A percentile compares a stretch with the other conserved stretches of the same genome.
Conservation (phyloP, 2,113 vertebrate genomes). For the Collichthys lucidus region DNA sequence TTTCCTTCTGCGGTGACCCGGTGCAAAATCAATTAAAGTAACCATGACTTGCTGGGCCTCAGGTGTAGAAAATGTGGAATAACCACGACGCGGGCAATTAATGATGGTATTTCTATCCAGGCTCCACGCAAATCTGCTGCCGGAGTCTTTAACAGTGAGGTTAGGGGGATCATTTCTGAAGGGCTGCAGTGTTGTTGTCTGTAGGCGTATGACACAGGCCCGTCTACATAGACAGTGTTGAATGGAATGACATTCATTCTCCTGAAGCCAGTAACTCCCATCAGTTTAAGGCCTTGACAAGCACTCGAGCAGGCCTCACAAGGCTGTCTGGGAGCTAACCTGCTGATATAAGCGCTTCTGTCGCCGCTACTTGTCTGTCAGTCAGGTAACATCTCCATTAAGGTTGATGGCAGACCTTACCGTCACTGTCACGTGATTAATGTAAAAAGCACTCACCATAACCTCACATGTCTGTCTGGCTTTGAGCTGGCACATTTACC, state of each 20-base stretch:
- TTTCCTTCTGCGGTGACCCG: constrained; percentile 33
- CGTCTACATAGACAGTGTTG: background rate
- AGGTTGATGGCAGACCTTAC: constrained; percentile 48
- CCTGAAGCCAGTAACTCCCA: constrained; percentile 21
- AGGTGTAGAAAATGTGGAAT: constrained; percentile 42
- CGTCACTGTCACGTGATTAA: constrained; percentile 51
- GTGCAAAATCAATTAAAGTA: constrained; percentile 67
- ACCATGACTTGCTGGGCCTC: constrained; percentile 33
- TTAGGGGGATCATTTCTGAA: constrained; percentile 11
- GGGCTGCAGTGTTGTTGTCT: constrained; percentile 10
- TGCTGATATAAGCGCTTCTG: constrained; percentile 57
- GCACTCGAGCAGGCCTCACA: constrained; percentile 23
- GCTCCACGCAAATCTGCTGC: constrained; percentile 36
- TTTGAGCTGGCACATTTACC: constrained; percentile 34
- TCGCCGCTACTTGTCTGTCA: constrained; percentile 35
- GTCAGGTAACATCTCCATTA: constrained; percentile 66
- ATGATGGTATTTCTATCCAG: constrained; percentile 65
- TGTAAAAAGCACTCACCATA: constrained; percentile 38
- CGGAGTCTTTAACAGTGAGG: background rate
- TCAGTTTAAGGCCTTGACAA: constrained; percentile 45
- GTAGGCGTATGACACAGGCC: background rate
- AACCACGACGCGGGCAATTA: constrained; percentile 53
- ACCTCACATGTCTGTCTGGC: constrained; percentile 25
- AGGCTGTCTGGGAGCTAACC: constrained; percentile 49
- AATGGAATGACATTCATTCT: constrained; percentile 35